Base-by-base conservation (phyloP, 2,888 invertebrate genomes). In the Tiliacea citrago region DNA sequence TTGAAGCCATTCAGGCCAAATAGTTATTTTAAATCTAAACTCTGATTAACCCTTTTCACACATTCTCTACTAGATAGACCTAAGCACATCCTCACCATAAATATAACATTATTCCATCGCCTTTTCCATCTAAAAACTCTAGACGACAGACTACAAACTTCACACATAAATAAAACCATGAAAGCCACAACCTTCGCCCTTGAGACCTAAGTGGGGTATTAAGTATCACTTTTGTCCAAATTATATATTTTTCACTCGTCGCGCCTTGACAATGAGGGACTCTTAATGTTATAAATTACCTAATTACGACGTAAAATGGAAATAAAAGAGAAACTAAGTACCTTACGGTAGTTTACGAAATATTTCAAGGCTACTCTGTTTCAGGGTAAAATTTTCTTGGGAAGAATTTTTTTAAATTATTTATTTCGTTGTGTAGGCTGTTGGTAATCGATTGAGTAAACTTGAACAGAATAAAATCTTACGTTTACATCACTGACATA, bases 211-310 rank as follows among this genome's bases (percentile, higher is more conserved):
- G 84, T 81, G 69, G 60, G 58, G 68, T 72, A 75, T 84, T 75
- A 83, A 83, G 69, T 81, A 84, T 81, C 82, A 84, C 78, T 83
- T 82, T 75, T 60, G 80, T 76, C 73, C 73, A 76, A 83, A 79
- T 83, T 84, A 80, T 75, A 84, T 79, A 73, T 83, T 83, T 79
- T 81, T 79, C 85, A 73, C 66, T 82, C 65, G 75, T 68, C 73
- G 77, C 66, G 74, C 45, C 61, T 67, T 57, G 35, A 71, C 75
- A 82, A 81, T 73, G 81, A 77, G 69, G 62, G 65, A 69, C 83
- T 61, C 73, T 73, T 83, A 84, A 73, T 81, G 78, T 78, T 83
- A 81, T 75, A 74, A 84, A 85, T 84, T 82, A 81, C 78, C 60
- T 78, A 81, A 84, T 83, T 85, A 83, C 76, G 81, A 75, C 78